Conservation (phyloP, 2,797 vertebrate genomes). For the Benthosema pterotum region DNA sequence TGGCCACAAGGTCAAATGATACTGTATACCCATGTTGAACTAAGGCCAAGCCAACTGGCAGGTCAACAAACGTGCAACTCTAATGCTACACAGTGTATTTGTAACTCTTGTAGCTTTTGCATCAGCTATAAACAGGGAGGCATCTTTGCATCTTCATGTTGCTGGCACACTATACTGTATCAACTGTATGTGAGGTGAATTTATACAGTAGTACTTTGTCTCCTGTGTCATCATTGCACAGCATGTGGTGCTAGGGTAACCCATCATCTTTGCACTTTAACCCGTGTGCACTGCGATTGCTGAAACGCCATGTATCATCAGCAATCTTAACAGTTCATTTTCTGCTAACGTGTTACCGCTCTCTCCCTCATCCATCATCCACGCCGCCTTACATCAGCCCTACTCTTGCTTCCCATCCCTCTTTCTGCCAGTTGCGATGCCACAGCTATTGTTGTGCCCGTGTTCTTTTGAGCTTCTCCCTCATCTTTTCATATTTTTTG, state of each 20-base stretch:
- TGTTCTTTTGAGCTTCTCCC: not conserved
- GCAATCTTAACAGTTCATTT: slow-evolving; percentile 27
- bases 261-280: slow-evolving; percentile 14
- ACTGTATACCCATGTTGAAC: no score
- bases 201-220: not conserved
- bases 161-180: not conserved
- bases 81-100: not conserved
- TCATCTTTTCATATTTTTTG: not conserved
- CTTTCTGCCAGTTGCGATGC: slow-evolving; percentile 3
- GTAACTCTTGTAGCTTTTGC: no score
- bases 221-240: slow-evolving; percentile 32
- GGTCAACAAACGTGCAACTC: no score
- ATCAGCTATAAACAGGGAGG: no score
- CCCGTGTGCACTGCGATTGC: not conserved
- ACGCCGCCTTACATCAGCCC: slow-evolving; percentile 6
- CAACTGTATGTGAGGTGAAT: not conserved
- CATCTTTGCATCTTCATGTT: no score
- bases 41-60: no score
- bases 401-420: slow-evolving; percentile 21
- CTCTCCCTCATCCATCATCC: slow-evolving; percentile 26
- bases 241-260: not conserved
- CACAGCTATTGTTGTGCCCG: not conserved
- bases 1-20: no score
- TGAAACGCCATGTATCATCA: slow-evolving; percentile 13
- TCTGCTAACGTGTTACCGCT: slow-evolving; percentile 6